These are phyloP conservation scores for Gila robusta DNA, from an alignment of 2,797 vertebrate genomes.

Conservation along the genomic window DNA sequence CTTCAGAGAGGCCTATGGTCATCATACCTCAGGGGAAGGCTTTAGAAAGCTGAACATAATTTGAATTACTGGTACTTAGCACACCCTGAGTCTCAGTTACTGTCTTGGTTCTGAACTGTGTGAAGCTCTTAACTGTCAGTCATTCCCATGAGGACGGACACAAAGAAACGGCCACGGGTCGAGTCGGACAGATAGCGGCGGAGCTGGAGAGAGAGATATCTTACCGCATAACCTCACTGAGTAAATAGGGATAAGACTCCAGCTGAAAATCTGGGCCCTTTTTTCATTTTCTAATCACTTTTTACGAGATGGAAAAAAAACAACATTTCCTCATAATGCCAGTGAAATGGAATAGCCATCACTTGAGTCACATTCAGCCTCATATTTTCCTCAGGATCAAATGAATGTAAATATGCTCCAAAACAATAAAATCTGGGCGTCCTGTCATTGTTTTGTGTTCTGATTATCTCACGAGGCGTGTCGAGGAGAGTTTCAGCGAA, in stretches of 20 bases:
- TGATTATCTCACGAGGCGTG: slow-evolving; percentile 6
- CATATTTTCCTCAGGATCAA: slow-evolving; percentile 41
- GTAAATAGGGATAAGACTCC: slow-evolving; percentile 55
- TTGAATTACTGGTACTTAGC: background rate
- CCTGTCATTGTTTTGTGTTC: slow-evolving; percentile 15
- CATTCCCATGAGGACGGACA: slow-evolving; percentile 44
- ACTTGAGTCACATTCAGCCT: slow-evolving; percentile 26
- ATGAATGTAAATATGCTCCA: slow-evolving; percentile 21
- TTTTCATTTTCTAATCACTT: slow-evolving; percentile 41
- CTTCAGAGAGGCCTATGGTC: background rate
- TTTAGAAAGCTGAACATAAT: slow-evolving; percentile 37
- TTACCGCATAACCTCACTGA: slow-evolving; percentile 52
- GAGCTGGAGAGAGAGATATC: slow-evolving; percentile 30
- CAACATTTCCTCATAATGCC: slow-evolving; percentile 8
- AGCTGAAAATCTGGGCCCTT: slow-evolving; percentile 39
- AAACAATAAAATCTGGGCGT: slow-evolving; percentile 39
- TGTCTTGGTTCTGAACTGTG: slow-evolving; percentile 41
- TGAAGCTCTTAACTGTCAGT: slow-evolving; percentile 47
- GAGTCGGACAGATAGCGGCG: background rate
- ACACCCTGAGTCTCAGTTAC: slow-evolving; percentile 1
- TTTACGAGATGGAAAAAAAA: slow-evolving; percentile 5
- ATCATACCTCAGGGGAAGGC: slow-evolving; percentile 15
- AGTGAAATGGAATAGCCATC: slow-evolving; percentile 27
- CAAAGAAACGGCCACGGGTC: slow-evolving; percentile 27
- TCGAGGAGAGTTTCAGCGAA: background rate